Evolutionary conservation across 1,140 invertebrate species (phyloP).

Genomic region (Drosophila nebulosa): DNA sequence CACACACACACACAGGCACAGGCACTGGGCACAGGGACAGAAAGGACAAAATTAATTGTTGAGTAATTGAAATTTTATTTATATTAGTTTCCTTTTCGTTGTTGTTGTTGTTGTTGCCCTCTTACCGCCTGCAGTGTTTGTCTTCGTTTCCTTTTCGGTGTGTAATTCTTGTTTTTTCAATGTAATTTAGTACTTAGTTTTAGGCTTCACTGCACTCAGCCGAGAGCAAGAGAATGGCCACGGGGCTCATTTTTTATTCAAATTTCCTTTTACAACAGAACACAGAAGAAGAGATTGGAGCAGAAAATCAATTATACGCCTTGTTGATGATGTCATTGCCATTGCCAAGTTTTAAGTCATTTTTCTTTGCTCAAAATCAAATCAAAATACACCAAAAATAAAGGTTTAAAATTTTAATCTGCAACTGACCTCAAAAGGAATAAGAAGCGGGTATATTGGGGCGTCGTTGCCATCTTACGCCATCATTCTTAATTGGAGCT

Average conservation of each 20-base stretch:
- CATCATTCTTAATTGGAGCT: neutral
- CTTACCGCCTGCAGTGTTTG: conserved; percentile 47
- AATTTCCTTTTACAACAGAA: conserved; percentile 41
- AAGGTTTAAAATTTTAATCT: neutral
- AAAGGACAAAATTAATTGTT: conserved; percentile 80
- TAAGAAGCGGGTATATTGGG: too few relatives aligned
- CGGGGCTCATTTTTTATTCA: conserved; percentile 59
- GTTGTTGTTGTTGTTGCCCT: neutral
- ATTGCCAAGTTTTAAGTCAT: conserved; percentile 27
- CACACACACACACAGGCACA: neutral
- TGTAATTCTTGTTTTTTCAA: conserved; percentile 61
- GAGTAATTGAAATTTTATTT: conserved; percentile 81
- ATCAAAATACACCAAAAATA: too few relatives aligned
- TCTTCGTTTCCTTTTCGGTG: conserved; percentile 54
- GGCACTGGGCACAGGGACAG: neutral
- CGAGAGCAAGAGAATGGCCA: conserved; percentile 16
- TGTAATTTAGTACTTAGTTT: conserved; percentile 54
- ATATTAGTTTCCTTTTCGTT: conserved; percentile 74
- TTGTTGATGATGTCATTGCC: conserved; percentile 58
- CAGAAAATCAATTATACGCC: conserved; percentile 65
- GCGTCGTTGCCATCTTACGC: too few relatives aligned
- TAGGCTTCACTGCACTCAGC: conserved; percentile 45
- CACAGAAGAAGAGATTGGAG: neutral
- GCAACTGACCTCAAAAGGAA: neutral
- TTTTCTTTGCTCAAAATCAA: conserved; percentile 3